Evolutionary conservation across 1,140 invertebrate species (phyloP).

Genomic region (Pogonomyrmex barbatus): DNA sequence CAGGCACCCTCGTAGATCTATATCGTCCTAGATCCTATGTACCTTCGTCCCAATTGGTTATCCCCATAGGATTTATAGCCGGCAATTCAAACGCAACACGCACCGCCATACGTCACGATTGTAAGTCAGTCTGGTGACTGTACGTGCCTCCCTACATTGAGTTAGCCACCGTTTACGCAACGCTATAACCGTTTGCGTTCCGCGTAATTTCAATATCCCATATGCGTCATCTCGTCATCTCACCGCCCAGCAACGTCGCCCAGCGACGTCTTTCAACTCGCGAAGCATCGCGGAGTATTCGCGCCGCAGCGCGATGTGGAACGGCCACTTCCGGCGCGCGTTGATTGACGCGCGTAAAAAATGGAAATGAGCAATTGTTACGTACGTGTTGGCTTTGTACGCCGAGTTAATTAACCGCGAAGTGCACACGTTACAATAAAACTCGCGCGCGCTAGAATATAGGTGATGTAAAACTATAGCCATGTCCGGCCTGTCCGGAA

Average conservation of each 20-base stretch:
- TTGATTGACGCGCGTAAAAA: slow-evolving; percentile 36
- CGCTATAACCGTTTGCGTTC: slow-evolving; percentile 70
- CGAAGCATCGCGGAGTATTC: neutral
- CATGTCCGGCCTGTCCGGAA: neutral
- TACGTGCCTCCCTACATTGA: slow-evolving; percentile 63
- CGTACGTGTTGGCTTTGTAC: slow-evolving; percentile 8
- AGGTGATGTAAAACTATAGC: neutral
- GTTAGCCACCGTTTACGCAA: slow-evolving; percentile 67
- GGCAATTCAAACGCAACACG: slow-evolving; percentile 29
- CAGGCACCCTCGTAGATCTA: slow-evolving; percentile 36
- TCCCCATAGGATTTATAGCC: slow-evolving; percentile 42
- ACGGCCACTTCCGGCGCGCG: slow-evolving; percentile 1
- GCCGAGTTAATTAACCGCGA: slow-evolving; percentile 51
- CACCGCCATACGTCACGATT: slow-evolving; percentile 45
- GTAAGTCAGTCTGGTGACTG: slow-evolving; percentile 60
- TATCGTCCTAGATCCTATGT: slow-evolving; percentile 48
- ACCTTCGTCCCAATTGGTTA: slow-evolving; percentile 41
- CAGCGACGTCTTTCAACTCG: slow-evolving; percentile 27
- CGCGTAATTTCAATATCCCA: slow-evolving; percentile 73
- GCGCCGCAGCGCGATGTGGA: slow-evolving; percentile 18
- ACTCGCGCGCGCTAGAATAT: neutral
- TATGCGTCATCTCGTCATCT: slow-evolving; percentile 63
- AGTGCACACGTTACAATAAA: slow-evolving; percentile 27
- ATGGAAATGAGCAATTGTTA: slow-evolving; percentile 60
- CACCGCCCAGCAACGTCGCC: neutral